These are phyloP conservation scores for Copsychus sechellarum DNA, from an alignment of 2,113 vertebrate species.

Conservation along the genomic window DNA sequence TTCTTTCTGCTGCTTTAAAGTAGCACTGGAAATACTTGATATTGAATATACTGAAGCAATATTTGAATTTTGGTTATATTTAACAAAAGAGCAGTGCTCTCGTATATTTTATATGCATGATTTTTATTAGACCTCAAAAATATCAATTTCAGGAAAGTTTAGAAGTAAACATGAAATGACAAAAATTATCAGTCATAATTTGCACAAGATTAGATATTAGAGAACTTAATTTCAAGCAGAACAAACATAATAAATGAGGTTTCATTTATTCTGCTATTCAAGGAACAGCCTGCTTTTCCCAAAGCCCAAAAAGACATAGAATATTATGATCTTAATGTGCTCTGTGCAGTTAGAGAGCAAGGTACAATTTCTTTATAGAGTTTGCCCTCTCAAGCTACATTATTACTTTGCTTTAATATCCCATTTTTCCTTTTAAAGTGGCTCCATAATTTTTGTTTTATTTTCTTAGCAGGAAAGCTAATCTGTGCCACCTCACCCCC, in stretches of 20 bases:
- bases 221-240: background rate
- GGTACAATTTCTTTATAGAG: background rate
- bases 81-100: rapidly evolving
- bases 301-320: background rate
- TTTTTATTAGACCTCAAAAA: background rate
- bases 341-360: background rate
- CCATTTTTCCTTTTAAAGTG: background rate
- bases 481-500: background rate
- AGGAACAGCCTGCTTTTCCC: background rate
- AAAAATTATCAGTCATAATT: background rate
- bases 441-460: background rate
- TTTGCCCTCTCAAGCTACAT: background rate
- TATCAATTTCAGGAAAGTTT: background rate
- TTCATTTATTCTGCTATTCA: background rate
- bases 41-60: background rate
- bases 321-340: background rate
- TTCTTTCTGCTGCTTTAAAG: background rate
- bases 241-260: background rate
- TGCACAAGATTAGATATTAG: background rate
- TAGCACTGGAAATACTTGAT: background rate
- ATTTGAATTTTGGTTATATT: background rate
- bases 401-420: background rate
- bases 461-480: background rate
- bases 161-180: background rate
- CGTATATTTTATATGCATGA: rapidly evolving